Percentiles rank a stretch among this genome's conserved stretches.
Evolutionary conservation across 1,140 invertebrate species (phyloP).

Genomic region (Drosophila ambigua): DNA sequence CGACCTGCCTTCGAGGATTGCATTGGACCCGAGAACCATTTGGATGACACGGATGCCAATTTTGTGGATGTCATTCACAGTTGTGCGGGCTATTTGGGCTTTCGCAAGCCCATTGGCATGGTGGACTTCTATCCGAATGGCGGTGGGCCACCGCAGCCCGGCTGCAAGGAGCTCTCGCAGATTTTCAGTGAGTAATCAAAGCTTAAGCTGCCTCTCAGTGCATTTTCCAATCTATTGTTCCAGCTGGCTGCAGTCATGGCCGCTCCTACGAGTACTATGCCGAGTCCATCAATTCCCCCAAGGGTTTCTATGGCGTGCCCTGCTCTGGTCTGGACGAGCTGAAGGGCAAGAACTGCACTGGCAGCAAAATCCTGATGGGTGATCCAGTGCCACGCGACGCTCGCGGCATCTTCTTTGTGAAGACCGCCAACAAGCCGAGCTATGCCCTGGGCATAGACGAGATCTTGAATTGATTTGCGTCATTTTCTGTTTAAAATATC

Average conservation of each 20-base stretch:
- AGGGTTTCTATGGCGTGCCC: constrained; percentile 85
- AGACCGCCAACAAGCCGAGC: constrained; percentile 85
- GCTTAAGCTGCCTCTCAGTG: neutral
- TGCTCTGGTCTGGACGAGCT: constrained; percentile 87
- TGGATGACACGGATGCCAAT: constrained; percentile 88
- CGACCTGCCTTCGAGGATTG: constrained; percentile 88
- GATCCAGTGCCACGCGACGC: constrained; percentile 84
- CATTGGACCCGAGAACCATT: constrained; percentile 84
- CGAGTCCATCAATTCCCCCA: constrained; percentile 87
- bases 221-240: constrained; percentile 28
- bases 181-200: constrained; percentile 84
- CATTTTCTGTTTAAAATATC: constrained; percentile 8
- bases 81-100: constrained; percentile 87
- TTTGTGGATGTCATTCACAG: constrained; percentile 93
- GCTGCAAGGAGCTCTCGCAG: constrained; percentile 87
- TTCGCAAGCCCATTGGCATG: constrained; percentile 87
- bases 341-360: constrained; percentile 85
- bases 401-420: constrained; percentile 87
- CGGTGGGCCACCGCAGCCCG: constrained; percentile 89
- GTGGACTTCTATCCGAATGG: constrained; percentile 94
- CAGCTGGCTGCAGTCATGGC: constrained; percentile 91
- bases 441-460: constrained; percentile 84
- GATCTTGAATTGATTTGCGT: constrained; percentile 16
- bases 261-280: constrained; percentile 88
- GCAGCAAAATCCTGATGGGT: constrained; percentile 86